A percentile compares a stretch with the other conserved stretches of the same genome.
Evolutionary conservation across 2,797 vertebrate species (phyloP).

Genomic region (Pelobates cultripes): DNA sequence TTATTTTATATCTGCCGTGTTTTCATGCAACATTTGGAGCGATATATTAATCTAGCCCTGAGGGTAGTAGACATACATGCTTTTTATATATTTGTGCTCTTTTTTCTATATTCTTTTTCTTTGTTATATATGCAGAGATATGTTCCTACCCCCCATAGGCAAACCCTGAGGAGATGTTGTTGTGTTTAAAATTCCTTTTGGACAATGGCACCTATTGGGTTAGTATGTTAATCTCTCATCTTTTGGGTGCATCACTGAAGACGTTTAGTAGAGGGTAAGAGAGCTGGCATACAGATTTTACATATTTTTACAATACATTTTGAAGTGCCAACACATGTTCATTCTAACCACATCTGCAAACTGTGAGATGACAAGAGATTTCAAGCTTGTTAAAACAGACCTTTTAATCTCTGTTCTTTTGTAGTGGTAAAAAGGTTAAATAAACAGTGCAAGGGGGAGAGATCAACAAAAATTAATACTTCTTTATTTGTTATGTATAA

Average conservation of each 20-base stretch:
- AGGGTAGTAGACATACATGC: no score
- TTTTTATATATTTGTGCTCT: no score
- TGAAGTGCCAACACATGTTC: conserved; percentile 2
- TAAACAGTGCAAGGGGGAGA: conserved; percentile 17
- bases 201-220: no score
- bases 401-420: conserved; percentile 24
- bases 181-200: no score
- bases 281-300: background rate
- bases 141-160: no score
- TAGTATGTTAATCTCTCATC: background rate
- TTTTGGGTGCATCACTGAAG: background rate
- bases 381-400: conserved; percentile 19
- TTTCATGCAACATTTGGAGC: no score
- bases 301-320: background rate
- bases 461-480: conserved; percentile 22
- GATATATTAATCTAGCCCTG: no score
- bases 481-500: conserved; percentile 8
- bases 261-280: background rate
- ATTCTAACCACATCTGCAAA: conserved; percentile 1
- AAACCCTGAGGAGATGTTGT: no score
- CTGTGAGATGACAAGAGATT: conserved; percentile 15
- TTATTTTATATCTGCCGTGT: no score
- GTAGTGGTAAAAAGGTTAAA: conserved; percentile 31
- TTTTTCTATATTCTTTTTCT: no score
- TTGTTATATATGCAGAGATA: no score